Evolutionary conservation across 2,888 invertebrate species (phyloP), one percentile per base, ranked within the genome.

Genomic region (Maniola hyperantus): DNA sequence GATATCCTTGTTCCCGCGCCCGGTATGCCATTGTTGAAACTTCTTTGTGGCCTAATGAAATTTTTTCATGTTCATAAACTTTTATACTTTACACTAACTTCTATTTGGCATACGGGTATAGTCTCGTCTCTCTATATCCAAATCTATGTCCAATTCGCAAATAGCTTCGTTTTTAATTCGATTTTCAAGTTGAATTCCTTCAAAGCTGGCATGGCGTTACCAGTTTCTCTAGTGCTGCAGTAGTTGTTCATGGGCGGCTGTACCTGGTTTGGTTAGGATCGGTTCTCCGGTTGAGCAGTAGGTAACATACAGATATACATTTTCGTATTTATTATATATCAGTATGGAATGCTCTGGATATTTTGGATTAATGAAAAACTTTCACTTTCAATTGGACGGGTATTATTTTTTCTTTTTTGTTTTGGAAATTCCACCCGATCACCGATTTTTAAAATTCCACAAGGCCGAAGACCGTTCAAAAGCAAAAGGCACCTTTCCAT

Each of bases 1-100:
- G 84, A 88, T 89, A 91, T 91, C 91, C 91, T 90, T 85, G 91
- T 89, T 89, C 84, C 86, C 80, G 78, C 83, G 78, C 70, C 76
- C 76, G 81, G 78, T 77, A 80, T 80, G 80, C 80, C 77, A 80
- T 82, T 62, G 53, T 36, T 50, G 50, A 50, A 61, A 48, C n/a
- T 50, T 50, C 42, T 62, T 26, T 18, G 53, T 53, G 51, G 42
- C 62, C 62, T 53, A 62, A 53, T 48, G 36, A 18, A 20, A 26
- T 62, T 48, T 48, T n/a, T 48, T 46, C 8, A 46, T 7, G 46
- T 46, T 11, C 11, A 46, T 15, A 7, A 48, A 8, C 15, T 46
- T 15, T 6, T 48, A 18, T 48, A 18, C 18, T 48, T 48, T 2
- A 39, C 2, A 0, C 10, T 39, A 11, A 11, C 11, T 34, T 34